Evolutionary conservation across 2,888 invertebrate species (phyloP), one percentile per base, ranked within the genome.

Genomic region (Tiliacea aurago): DNA sequence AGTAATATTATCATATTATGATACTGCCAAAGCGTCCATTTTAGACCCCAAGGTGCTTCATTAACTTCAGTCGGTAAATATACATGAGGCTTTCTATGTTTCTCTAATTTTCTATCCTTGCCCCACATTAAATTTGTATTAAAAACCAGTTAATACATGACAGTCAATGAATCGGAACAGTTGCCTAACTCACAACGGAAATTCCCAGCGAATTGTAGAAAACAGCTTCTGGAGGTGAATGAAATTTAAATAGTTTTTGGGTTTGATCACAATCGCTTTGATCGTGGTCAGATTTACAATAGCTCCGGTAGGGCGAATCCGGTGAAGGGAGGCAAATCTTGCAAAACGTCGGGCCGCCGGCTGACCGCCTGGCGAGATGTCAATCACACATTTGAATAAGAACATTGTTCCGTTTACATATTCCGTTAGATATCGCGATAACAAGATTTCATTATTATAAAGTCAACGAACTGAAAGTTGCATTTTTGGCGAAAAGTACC

Each of bases 341-440:
- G 89, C 86, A 83, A 89, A 90, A 87, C 77, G 88, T 78, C 82
- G 84, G 76, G 71, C 80, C 55, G 65, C 72, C 73, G 80, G 89
- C 90, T 94, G 95, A 94, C 95, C 96, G 94, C 96, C 96, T 88
- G 94, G 93, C 87, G 96, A 93, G 95, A 95, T 95, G 96, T 96
- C 96, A 96, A 96, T 96, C 95, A 95, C 90, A 88, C 92, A 94
- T 96, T 96, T 96, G 94, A 96, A 96, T 95, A 95, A 92, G 91
- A 87, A 92, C 91, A 93, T 94, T 94, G 92, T 94, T 92, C 91
- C 91, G 90, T 93, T 92, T 92, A 91, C 93, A 90, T 88, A 93
- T 94, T 93, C 91, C 91, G 92, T 91, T 91, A 94, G 96, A 95
- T 95, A 92, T 91, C 79, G 85, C 93, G 95, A 95, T 95, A 95